Evolutionary conservation across 2,888 invertebrate species (phyloP), one percentile per base, ranked within the genome.

Genomic region (Brachynemurus nebulosus): DNA sequence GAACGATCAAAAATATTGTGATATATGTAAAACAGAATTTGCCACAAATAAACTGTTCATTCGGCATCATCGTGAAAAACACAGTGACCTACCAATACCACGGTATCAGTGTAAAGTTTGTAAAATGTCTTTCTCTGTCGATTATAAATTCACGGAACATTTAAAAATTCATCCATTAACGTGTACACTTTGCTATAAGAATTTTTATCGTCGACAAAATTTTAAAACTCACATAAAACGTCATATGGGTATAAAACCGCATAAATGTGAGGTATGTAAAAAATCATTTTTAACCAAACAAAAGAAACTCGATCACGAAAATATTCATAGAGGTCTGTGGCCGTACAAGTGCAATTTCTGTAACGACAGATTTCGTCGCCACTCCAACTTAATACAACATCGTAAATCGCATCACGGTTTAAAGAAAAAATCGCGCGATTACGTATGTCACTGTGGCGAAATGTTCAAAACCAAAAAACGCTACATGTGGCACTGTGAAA

Each of bases 301-400:
- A 64, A 88, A 86, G 58, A 64, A 86, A 48, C 72, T 76, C 45
- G 89, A 89, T 61, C 89, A 90, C 57, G 78, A 78, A 64, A 82
- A 88, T 61, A 74, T 78, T 47, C 89, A 90, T 63, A 86, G 86
- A 0, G 86, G 86, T 5, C 78, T 79, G 36, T 69, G 82, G 30
- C 88, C 89, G 8, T 71, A 85, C 54, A 84, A 86, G 62, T 89
- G 89, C 62, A 80, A 77, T 50, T 59, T 80, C 47, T 90, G 89
- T 62, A 78, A 80, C 58, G 80, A 83, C 58, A 76, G 80, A 45
- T 90, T 90, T 65, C 74, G 82, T 42, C 70, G 88, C 5, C 82
- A 86, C 64, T 86, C 86, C 51, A 89, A 88, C 63, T 72, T 89
- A 60, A 80, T 86, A 36, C 86, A 86, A 59, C 88, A 89, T 62